A percentile compares a stretch with the other conserved stretches of the same genome.
phyloP scores from a whole-genome alignment of 2,797 vertebrate species.

The Coregonus suidteri region DNA sequence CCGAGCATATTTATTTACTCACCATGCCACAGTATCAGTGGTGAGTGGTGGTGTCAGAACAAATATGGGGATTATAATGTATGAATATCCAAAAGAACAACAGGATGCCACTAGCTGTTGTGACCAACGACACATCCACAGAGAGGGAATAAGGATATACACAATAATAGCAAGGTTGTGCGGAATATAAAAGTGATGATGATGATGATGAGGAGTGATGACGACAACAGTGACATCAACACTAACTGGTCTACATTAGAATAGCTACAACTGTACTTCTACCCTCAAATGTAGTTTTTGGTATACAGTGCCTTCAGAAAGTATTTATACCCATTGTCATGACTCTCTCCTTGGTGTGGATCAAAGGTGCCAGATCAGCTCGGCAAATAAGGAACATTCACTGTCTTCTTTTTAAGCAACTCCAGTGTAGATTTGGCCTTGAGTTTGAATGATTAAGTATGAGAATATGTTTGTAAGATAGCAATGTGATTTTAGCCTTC shows the following conservation, averaged over 20 bases:
- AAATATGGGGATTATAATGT: conserved; percentile 24
- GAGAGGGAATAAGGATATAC: not conserved
- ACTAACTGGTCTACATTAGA: not conserved
- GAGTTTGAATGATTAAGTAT: too few relatives aligned
- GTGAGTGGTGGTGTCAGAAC: conserved; percentile 15
- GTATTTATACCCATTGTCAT: too few relatives aligned
- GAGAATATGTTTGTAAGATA: too few relatives aligned
- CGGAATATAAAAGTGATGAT: too few relatives aligned
- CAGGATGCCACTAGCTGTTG: conserved; percentile 6
- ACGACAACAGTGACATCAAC: not conserved
- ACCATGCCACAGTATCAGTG: conserved; percentile 2
- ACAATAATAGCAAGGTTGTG: not conserved
- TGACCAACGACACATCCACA: not conserved
- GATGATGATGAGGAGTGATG: not conserved
- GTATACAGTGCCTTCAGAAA: not conserved
- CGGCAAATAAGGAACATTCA: too few relatives aligned
- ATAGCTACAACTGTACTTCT: not conserved
- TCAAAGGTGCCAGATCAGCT: too few relatives aligned
- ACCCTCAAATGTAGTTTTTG: not conserved
- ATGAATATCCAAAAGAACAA: conserved; percentile 32
- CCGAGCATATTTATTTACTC: conserved; percentile 46
- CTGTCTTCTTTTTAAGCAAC: too few relatives aligned
- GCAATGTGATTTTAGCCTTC: too few relatives aligned
- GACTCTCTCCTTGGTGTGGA: too few relatives aligned
- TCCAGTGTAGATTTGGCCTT: too few relatives aligned